Base-by-base conservation (phyloP, 53 echinoderm and acorn worm genomes). In the Henricia sp. region DNA sequence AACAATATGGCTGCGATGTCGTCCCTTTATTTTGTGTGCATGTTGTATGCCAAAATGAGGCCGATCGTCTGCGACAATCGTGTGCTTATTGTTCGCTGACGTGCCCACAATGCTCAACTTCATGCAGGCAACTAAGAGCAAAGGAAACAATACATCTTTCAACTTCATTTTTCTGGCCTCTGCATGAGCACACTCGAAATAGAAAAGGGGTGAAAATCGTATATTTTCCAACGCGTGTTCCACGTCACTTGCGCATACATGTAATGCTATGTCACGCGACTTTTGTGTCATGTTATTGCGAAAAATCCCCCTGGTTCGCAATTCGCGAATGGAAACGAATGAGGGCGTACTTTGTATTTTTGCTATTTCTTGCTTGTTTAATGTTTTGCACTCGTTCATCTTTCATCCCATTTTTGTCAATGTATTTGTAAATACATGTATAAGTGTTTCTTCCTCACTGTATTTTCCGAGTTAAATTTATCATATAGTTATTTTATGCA, bases 161-260 rank as follows among this genome's bases (percentile, higher is more conserved):
- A 17, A 19, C 63, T 64, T 60, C 80, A 80, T 80, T 64, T 65
- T 80, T 4, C 34, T 21, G n/a, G 11, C 19, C 24, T 68, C 41
- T 37, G n/a, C 25, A 13, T 8, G 24, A 11, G 25, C 8, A 17
- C 41, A 39, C 24, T 17, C 24, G 41, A 11, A 41, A 25, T 34
- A 42, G 1, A 66, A 34, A 37, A 25, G 11, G 26, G 40, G 25
- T n/a, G 25, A 41, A 37, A 36, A 6, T 17, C 20, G 25, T n/a
- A 39, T n/a, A 68, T n/a, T 20, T 19, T n/a, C 37, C 39, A 68
- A 37, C 37, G 34, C 24, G 24, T 39, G 39, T 24, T 38, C 37
- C 32, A 38, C 4, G 13, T 10, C 6, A 11, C 57, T 56, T 16
- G 5, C 5, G 9, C 16, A 16, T 48, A 48, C 48, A 48, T 48